Evolutionary conservation across 2,797 vertebrate genomes (phyloP), one percentile per base, ranked within the genome.

Genomic region (Brachyalestes nurse): DNA sequence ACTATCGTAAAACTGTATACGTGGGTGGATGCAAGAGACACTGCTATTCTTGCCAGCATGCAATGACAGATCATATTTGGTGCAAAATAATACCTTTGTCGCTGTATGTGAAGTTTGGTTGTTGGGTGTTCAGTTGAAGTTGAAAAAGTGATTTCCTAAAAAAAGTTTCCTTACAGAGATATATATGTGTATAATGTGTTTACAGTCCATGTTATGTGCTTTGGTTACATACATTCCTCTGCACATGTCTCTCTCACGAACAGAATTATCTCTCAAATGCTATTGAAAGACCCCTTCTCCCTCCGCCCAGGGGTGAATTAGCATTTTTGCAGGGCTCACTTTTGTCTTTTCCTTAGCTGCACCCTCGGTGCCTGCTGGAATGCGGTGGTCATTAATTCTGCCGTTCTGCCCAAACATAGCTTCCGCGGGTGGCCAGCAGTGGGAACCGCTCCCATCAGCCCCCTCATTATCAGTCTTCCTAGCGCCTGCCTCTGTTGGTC

Each of bases 321-420:
- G 89, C 91, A 92, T 94, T 93, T 93, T 92, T 90, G 88, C 88
- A 88, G 83, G 81, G 91, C 89, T 90, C 88, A 91, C 88, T 89
- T 92, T 92, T 92, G 90, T 93, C 89, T 92, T 92, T 84, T 91
- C 84, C 83, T 87, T 85, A 85, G 86, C 86, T 86, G 83, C 82
- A 58, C 82, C 80, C 80, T 83, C 74, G 67, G 82, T 81, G 78
- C 83, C 79, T 83, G 77, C 69, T 80, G 84, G 86, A 86, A 87
- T 87, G 85, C 53, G 70, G 72, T 81, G 57, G 69, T 70, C 84
- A 80, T 87, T 86, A 79, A 81, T 86, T 94, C 90, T 89, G 86
- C 82, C 82, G 82, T 74, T 64, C 77, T 87, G 80, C 84, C 88
- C 47, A 53, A 89, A 91, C 88, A 88, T 82, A 90, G 85, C 88